A percentile compares a stretch with the other conserved stretches of the same genome.
Evolutionary conservation across 2,113 vertebrate genomes (phyloP).

Genomic region (human): DNA sequence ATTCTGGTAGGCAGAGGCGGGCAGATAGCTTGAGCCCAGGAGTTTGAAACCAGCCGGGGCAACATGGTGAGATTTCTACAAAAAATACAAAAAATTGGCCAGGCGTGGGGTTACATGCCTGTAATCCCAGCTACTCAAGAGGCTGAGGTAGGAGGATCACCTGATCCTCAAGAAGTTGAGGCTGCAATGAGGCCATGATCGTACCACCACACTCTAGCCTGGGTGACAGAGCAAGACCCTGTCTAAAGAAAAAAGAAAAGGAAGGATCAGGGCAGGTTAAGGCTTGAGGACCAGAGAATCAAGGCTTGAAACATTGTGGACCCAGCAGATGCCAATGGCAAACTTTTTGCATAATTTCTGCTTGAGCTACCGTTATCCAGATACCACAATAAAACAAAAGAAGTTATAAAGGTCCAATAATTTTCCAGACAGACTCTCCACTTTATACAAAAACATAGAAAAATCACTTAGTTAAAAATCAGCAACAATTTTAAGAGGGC

Average conservation of each 20-base stretch:
- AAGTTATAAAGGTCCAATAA: neutral
- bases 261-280: neutral
- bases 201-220: too few relatives aligned
- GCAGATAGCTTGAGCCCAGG: too few relatives aligned
- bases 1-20: too few relatives aligned
- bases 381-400: constrained; percentile 15
- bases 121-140: too few relatives aligned
- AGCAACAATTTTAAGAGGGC: neutral
- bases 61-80: too few relatives aligned
- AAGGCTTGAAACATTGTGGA: neutral
- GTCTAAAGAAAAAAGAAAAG: neutral
- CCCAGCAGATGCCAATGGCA: neutral
- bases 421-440: neutral
- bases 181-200: too few relatives aligned
- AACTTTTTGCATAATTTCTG: neutral
- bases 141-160: too few relatives aligned
- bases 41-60: too few relatives aligned
- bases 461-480: neutral
- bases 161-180: too few relatives aligned
- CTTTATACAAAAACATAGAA: neutral
- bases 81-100: too few relatives aligned
- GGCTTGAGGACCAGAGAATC: neutral
- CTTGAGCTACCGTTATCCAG: neutral
- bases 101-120: too few relatives aligned
- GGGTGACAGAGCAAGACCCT: too few relatives aligned